Base-by-base conservation (phyloP, 1,140 invertebrate species). In the Cotesia vestalis region DNA sequence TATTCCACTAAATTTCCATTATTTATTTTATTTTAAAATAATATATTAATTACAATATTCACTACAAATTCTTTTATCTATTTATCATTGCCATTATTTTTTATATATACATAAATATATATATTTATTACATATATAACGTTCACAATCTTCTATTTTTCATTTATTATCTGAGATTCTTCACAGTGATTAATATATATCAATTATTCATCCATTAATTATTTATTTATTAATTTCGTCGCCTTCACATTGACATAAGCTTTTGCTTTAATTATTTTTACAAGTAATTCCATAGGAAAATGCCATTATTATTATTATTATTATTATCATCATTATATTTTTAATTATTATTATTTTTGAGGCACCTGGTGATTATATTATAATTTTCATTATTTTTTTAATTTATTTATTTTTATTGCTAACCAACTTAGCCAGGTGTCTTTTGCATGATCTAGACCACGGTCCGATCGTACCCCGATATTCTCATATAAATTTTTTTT, bases 241-340 rank as follows among this genome's bases (percentile, higher is more conserved):
- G 79, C 78, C 76, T 83, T 81, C 76, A 82, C 81, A 82, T 80
- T 71, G 74, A 84, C 76, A 81, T 81, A 82, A 86, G 84, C 83
- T 85, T 86, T 83, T 78, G 85, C 85, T 85, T 86, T 53, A 51
- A 55, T 55, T 55, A 55, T 67, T 12, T 34, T 51, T 85, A 80
- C 80, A 46, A 46, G 76, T 83, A 79, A 80, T 79, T 80, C 76
- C 79, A 75, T 80, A 80, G 78, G 75, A 79, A 78, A 46, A 71
- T 77, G 35, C 34, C 76, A 81, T 71, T 46, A 27, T 46, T 46
- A 11, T 40, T 40, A 40, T 40, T 40, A 40, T 8, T 40, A 40
- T 46, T 6, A 46, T 27, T 27, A 27, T 27, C 1, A 27, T 27
- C 27, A 27, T 27, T 27, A 27, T 27, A 27, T 27, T 27, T 27